A percentile compares a stretch with the other conserved stretches of the same genome.
phyloP scores from a whole-genome alignment of 2,888 invertebrate species.

The Eudasyphora cyanicolor region DNA sequence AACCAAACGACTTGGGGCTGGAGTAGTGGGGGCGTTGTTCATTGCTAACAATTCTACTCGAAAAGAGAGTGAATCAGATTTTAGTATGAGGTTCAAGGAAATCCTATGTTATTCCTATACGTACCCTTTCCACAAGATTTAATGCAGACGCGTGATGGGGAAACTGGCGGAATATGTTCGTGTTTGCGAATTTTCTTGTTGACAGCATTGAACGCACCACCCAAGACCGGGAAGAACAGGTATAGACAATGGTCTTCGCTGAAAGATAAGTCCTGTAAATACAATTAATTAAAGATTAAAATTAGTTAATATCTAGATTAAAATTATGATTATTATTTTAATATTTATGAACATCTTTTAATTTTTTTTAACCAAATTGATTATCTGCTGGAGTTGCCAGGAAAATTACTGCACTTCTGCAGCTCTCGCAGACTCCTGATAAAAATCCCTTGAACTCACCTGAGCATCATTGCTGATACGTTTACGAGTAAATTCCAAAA shows the following conservation, averaged over 20 bases:
- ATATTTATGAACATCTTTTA: too few species aligned
- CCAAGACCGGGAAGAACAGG: slow-evolving; percentile 92
- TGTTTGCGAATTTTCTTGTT: slow-evolving; percentile 93
- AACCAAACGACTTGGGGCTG: slow-evolving; percentile 84
- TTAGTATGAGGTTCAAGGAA: background rate
- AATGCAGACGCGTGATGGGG: slow-evolving; percentile 90
- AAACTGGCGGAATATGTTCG: slow-evolving; percentile 86
- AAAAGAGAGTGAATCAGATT: too few species aligned
- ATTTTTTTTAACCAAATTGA: too few species aligned
- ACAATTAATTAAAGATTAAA: background rate
- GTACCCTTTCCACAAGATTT: slow-evolving; percentile 88
- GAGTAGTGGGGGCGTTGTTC: slow-evolving; percentile 81
- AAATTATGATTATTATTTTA: too few species aligned
- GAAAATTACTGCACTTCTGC: too few species aligned
- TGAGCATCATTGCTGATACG: slow-evolving; percentile 86
- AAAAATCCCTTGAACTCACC: slow-evolving; percentile 61
- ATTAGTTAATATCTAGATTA: too few species aligned
- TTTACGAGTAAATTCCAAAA: slow-evolving; percentile 89
- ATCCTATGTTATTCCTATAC: background rate
- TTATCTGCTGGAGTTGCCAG: background rate
- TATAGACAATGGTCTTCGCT: slow-evolving; percentile 91
- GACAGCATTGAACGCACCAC: slow-evolving; percentile 90
- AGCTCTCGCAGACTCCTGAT: background rate
- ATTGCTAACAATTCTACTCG: slow-evolving; percentile 74
- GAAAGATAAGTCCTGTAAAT: slow-evolving; percentile 87